Conservation (phyloP, 2,797 vertebrate species). For the Cossypha niveicapilla region DNA sequence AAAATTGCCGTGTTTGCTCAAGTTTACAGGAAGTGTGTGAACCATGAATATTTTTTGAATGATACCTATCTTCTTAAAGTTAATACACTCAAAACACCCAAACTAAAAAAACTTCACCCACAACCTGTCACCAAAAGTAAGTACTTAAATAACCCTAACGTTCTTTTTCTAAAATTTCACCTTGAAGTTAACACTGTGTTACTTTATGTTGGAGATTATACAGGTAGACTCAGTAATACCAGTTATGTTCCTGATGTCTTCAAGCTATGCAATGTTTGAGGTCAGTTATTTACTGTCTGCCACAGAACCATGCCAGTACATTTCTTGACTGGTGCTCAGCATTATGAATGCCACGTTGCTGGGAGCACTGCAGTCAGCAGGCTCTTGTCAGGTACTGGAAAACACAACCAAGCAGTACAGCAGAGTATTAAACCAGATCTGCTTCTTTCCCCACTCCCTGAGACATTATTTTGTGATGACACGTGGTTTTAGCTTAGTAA, state of each 20-base stretch:
- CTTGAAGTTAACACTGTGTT: not conserved
- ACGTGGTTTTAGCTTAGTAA: not conserved
- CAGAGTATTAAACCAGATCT: not conserved
- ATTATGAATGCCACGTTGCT: not conserved
- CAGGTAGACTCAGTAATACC: not conserved
- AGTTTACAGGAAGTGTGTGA: slow-evolving; percentile 47
- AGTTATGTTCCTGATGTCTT: not conserved
- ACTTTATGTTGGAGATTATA: not conserved
- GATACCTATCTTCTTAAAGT: not conserved
- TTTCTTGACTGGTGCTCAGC: not conserved
- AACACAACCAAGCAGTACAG: not conserved
- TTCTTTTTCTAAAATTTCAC: not conserved
- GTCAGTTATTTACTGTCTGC: not conserved
- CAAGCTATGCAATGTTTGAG: not conserved
- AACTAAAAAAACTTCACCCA: not conserved
- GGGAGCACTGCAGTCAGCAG: not conserved
- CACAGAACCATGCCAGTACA: not conserved
- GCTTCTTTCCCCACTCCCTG: not conserved
- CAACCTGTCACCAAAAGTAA: not conserved
- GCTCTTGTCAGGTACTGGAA: not conserved
- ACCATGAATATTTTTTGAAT: not conserved
- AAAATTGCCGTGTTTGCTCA: not conserved
- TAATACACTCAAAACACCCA: not conserved
- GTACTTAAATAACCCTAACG: not conserved
- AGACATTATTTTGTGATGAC: not conserved